These are phyloP conservation scores for Drosophila santomea DNA, from an alignment of 1,140 invertebrate species.

Conservation along the genomic window DNA sequence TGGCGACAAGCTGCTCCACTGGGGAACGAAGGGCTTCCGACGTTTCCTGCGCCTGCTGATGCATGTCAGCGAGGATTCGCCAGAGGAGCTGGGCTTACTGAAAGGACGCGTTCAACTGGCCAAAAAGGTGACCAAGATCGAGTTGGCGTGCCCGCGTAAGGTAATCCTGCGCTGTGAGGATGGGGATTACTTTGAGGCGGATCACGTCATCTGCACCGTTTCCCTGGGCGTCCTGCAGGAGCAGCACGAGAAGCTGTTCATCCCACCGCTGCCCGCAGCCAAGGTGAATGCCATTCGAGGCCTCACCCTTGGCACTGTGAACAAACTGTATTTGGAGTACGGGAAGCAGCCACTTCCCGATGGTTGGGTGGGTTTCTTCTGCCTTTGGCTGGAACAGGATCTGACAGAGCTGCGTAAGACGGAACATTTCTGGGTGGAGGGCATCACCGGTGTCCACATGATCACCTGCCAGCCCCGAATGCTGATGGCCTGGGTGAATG, in stretches of 20 bases:
- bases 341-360: conserved; percentile 88
- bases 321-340: conserved; percentile 91
- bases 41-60: conserved; percentile 86
- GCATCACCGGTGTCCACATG: conserved; percentile 88
- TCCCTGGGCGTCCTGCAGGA: conserved; percentile 90
- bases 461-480: conserved; percentile 88
- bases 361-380: conserved; percentile 84
- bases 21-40: conserved; percentile 86
- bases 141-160: conserved; percentile 59
- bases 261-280: conserved; percentile 86
- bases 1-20: conserved; percentile 86
- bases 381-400: conserved; percentile 86
- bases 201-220: conserved; percentile 89
- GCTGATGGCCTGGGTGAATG: conserved; percentile 85
- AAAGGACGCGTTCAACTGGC: conserved; percentile 61
- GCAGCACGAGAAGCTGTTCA: conserved; percentile 85
- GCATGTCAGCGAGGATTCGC: conserved; percentile 85
- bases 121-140: conserved; percentile 85
- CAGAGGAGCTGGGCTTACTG: conserved; percentile 43
- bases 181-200: conserved; percentile 86
- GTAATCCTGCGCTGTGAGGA: conserved; percentile 86
- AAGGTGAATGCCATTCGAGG: conserved; percentile 88
- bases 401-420: conserved; percentile 85
- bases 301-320: conserved; percentile 88
- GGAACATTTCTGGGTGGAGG: conserved; percentile 86